Base-by-base conservation (phyloP, 2,113 vertebrate species). In the Calidris pygmaea region DNA sequence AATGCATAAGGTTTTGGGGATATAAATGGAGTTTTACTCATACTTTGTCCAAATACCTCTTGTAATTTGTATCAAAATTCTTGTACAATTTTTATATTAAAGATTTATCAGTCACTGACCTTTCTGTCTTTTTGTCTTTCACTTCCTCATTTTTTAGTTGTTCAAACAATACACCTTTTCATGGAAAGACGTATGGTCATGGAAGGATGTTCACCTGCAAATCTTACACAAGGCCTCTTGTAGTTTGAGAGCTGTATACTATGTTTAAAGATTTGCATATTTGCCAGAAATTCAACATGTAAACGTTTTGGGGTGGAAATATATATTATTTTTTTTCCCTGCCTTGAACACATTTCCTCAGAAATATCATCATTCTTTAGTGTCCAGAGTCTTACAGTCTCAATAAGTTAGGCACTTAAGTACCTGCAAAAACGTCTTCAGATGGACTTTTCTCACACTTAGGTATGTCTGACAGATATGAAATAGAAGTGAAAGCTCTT, bases 61-160 rank as follows among this genome's bases (percentile, higher is more conserved):
- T 99, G 99, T 99, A 99, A 99, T 99, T 99, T 99, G 99, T 99
- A 99, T 99, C 98, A 99, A 98, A 99, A 99, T 99, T 99, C 99
- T 99, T 99, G 99, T 99, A 99, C 99, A 99, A 99, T 99, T 99
- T 99, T 99, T 99, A 99, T 99, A 99, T 99, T 99, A 99, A 99
- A 99, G 98, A 99, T 99, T 99, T 99, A 99, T 99, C 98, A 99
- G 98, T 99, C 99, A 99, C 98, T 98, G 98, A 98, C 97, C 76
- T 95, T 97, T 86, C 89, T 95, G 89, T 93, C 83, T 91, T 45
- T 89, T 91, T 84, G 27, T 62, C 59, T 79, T 87, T 95, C 12
- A 93, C 63, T 86, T 81, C 45, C 94, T 86, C 18, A 95, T 88
- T 95, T 92, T 75, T 89, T 73, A 47, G 37, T 79, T 14, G 45